Conservation (phyloP, 1,140 invertebrate genomes). For the Pseudomyrmex concolor region DNA sequence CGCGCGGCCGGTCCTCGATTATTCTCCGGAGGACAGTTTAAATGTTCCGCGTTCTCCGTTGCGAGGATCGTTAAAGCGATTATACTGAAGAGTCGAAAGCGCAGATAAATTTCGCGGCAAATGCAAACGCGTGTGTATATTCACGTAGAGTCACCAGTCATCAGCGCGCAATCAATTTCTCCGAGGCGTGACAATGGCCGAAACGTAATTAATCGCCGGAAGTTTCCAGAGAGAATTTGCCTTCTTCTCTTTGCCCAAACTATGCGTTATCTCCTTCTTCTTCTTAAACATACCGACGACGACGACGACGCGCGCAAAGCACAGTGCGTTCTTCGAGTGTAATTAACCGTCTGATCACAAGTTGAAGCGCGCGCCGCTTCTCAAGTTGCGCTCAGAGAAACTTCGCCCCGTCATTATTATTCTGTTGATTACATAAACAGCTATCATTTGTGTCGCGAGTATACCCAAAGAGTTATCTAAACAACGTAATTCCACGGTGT, state of each 20-base stretch:
- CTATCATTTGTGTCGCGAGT: not conserved
- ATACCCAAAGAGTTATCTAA: conserved; percentile 1
- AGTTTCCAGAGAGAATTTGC: conserved; percentile 35
- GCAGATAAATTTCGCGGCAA: conserved; percentile 19
- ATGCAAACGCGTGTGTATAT: conserved; percentile 5
- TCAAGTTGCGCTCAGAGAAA: conserved; percentile 36
- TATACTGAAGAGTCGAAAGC: conserved; percentile 49
- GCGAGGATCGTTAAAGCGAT: conserved; percentile 65
- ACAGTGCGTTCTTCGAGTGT: conserved; percentile 41
- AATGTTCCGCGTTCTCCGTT: conserved; percentile 53
- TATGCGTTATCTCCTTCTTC: conserved; percentile 12
- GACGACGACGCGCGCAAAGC: not conserved
- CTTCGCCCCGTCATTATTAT: conserved; percentile 2
- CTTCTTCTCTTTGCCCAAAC: not conserved
- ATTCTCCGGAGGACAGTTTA: conserved; percentile 64
- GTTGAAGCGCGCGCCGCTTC: conserved; percentile 21
- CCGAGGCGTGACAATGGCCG: conserved; percentile 49
- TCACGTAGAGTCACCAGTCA: conserved; percentile 48
- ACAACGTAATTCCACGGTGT: not conserved
- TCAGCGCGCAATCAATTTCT: conserved; percentile 64
- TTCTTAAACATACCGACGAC: not conserved
- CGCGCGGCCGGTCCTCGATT: conserved; percentile 47
- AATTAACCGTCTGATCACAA: conserved; percentile 55
- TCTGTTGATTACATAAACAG: conserved; percentile 36
- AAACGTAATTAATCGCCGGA: conserved; percentile 63